Evolutionary conservation across 2,113 vertebrate genomes (phyloP).

Genomic region (Cheilinus undulatus): DNA sequence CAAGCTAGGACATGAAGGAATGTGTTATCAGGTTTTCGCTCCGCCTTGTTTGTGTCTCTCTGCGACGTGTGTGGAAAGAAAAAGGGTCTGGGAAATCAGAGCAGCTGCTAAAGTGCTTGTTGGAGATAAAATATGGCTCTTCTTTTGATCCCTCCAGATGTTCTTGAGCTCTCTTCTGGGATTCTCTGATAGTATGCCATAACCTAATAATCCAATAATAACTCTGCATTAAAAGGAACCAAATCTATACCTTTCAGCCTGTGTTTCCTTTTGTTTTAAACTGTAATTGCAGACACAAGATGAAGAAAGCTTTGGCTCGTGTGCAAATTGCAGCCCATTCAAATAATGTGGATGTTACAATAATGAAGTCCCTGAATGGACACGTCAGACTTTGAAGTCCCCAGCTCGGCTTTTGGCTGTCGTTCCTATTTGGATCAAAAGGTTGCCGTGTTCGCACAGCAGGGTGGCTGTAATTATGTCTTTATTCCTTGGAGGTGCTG

Average conservation of each 20-base stretch:
- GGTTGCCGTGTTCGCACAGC: too few species aligned
- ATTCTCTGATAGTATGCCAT: not conserved
- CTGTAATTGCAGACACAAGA: not conserved
- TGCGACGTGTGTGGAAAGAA: conserved; percentile 8
- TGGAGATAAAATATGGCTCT: not conserved
- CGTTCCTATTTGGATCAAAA: not conserved
- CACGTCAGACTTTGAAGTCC: too few species aligned
- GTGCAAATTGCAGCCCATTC: not conserved
- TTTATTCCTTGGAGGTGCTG: too few species aligned
- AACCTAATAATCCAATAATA: conserved; percentile 2
- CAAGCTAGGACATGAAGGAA: conserved; percentile 51
- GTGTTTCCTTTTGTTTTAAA: not conserved
- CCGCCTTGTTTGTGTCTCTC: conserved; percentile 41
- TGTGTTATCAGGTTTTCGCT: conserved; percentile 36
- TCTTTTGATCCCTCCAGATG: conserved; percentile 2
- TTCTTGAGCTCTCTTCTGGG: not conserved
- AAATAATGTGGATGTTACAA: not conserved
- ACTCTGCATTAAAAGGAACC: not conserved
- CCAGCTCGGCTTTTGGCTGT: too few species aligned
- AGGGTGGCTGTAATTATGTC: too few species aligned
- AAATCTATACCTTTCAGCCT: not conserved
- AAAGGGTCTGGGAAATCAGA: conserved; percentile 42
- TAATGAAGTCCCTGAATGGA: too few species aligned
- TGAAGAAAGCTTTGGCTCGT: not conserved
- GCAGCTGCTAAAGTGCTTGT: conserved; percentile 48